Evolutionary conservation across 2,888 invertebrate species (phyloP).

Genomic region (Copidosoma aretas): DNA sequence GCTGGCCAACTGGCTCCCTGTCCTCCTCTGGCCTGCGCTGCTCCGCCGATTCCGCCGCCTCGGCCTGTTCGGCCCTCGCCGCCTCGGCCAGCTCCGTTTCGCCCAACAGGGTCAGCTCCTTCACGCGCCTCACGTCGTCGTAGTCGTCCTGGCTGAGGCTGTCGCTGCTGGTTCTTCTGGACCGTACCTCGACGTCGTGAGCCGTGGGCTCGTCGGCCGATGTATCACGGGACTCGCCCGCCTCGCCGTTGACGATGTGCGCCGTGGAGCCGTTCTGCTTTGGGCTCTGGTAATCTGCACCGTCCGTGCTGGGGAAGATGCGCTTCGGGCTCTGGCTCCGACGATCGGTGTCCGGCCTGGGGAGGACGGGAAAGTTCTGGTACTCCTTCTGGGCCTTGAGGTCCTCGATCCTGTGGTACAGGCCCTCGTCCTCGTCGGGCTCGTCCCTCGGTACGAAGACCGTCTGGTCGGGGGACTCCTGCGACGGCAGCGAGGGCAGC

Average conservation of each 20-base stretch:
- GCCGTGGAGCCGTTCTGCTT: neutral
- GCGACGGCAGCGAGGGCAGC: constrained; percentile 35
- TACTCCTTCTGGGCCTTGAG: constrained; percentile 46
- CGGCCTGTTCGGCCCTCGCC: too few relatives aligned
- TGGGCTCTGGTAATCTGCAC: too few relatives aligned
- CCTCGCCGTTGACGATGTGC: constrained; percentile 12
- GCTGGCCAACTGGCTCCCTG: too few relatives aligned
- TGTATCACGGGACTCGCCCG: constrained; percentile 45
- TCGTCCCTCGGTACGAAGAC: constrained; percentile 45
- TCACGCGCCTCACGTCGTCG: neutral
- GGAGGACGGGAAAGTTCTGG: constrained; percentile 35
- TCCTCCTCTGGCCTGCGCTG: too few relatives aligned
- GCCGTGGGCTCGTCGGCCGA: constrained; percentile 25
- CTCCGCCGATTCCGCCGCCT: constrained; percentile 29
- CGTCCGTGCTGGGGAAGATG: too few relatives aligned
- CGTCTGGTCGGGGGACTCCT: constrained; percentile 19
- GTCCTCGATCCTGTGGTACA: constrained; percentile 58
- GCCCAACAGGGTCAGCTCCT: constrained; percentile 2
- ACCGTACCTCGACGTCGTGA: constrained; percentile 47
- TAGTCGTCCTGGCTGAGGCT: too few relatives aligned
- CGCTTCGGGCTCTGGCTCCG: too few relatives aligned
- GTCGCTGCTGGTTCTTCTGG: constrained; percentile 14
- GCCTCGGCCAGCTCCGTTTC: constrained; percentile 15
- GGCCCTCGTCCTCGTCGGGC: constrained; percentile 54
- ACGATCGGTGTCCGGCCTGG: too few relatives aligned